Base-by-base conservation (phyloP, 2,888 invertebrate genomes). In the Drosophila atripex region DNA sequence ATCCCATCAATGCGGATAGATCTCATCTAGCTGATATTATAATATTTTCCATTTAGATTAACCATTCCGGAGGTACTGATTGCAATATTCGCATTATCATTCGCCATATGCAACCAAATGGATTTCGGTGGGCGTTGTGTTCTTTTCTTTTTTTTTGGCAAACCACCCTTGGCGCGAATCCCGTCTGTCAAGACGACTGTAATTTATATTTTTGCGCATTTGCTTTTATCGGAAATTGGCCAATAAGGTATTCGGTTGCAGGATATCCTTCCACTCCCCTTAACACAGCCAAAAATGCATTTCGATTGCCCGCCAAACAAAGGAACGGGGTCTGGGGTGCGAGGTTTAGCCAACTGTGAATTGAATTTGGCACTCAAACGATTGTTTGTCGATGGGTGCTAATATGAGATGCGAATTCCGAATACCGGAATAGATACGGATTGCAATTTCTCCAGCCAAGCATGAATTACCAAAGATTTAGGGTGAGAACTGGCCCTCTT, bases 191-290 rank as follows among this genome's bases (percentile, higher is more conserved):
- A 49, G 46, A 46, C 47, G 51, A 47, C 71, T 70, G 75, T 77
- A 70, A 80, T 86, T 86, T 84, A 88, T 88, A 75, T 73, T 59
- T 74, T 64, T 85, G 73, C 86, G 73, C 71, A 76, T 65, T 78
- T 58, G 58, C 52, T 35, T 52, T 59, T 68, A 68, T 71, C 51
- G 71, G 75, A 83, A 73, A 80, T 77, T 71, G 74, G 61, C 55
- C 52, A 74, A 75, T 61, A 71, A 57, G 65, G 72, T 66, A 23
- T 58, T 55, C 30, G 64, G 39, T 77, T 68, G 60, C 73, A 61
- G 88, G 88, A 88, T 66, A 86, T 84, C 88, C 88, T 78, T 53
- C 54, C n/a, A 41, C 80, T 69, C 84, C 84, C 87, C 75, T 21
- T 52, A 3, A 14, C n/a, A 39, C 35, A 51, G 12, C 39, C 25